Base-by-base conservation (phyloP, 2,888 invertebrate genomes). In the Nomada hirtipes region DNA sequence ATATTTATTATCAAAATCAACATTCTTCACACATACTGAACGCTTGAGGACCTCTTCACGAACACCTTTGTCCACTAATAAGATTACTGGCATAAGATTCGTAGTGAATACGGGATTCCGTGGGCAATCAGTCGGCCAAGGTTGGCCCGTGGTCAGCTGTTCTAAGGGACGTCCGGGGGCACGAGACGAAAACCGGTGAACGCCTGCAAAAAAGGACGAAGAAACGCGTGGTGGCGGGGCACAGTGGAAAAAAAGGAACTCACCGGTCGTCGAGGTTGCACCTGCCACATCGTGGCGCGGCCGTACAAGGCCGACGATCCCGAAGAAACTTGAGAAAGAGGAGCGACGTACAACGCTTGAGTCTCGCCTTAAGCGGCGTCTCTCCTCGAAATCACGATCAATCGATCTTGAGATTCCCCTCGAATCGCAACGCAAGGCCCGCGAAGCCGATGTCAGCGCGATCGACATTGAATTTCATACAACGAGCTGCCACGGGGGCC, bases 241-340 rank as follows among this genome's bases (percentile, higher is more conserved):
- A 80, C 85, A 83, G 89, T 87, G 80, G 64, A 23, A 68, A 80
- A 84, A 81, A 78, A 79, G 75, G 61, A 79, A 73, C 76, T 76
- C 76, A 79, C 80, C 86, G 89, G 87, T 88, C 88, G 84, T 87
- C 83, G 84, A 88, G 87, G 87, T 86, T 87, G 87, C 91, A 91
- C 91, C 92, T 91, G 91, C 90, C 89, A 79, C 85, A 79, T 87
- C 89, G 89, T 90, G 90, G 90, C 88, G 90, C 89, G 89, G 88
- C 91, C 92, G 92, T 92, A 92, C 92, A 92, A 92, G 92, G 92
- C 89, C 91, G 91, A 89, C 88, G 79, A 82, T 87, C 80, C 71
- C 77, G 89, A 88, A 83, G 83, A 83, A 86, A 82, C 82, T 89
- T 86, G 85, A 84, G 86, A 82, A 83, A 69, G 84, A 88, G 87